Evolutionary conservation across 2,797 vertebrate genomes (phyloP), one percentile per base, ranked within the genome.

Genomic region (Galago senegalensis): DNA sequence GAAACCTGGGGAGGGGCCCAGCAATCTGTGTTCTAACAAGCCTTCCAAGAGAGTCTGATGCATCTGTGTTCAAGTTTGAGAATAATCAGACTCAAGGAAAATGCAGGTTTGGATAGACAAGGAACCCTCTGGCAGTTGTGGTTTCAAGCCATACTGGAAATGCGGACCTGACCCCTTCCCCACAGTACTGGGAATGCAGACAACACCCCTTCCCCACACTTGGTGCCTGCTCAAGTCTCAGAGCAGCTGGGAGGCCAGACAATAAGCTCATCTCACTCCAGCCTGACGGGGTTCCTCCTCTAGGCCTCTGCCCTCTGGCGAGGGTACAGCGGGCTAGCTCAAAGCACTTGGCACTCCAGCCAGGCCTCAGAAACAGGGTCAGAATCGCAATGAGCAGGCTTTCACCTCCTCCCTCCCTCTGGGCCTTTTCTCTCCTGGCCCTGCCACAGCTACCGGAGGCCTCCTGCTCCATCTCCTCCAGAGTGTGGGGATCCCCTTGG

Each of bases 131-230:
- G 27, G 53, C 65, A 63, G 9, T 58, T 21, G 2, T 6, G 25
- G 11, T 46, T 70, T 56, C 21, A 21, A 81, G 31, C 2, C 29
- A 70, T n/a, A 27, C 18, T 7, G 18, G 17, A 14, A 17, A 4
- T 31, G 23, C 1, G 16, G 80, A 46, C n/a, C 61, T 34, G 18
- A 6, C 23, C 23, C 27, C 58, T 29, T 14, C 56, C 83, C 58
- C 40, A 17, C 0, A 0, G 40, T n/a, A 27, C 18, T 7, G 18
- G 17, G 18, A 17, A 4, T 31, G 23, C 1, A 14, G 80, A 46
- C n/a, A 67, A 34, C 21, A 6, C 27, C 23, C 27, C 58, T 29
- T 18, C 56, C 83, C 58, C 40, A 17, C 0, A 0, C n/a, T 1
- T 58, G 46, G 81, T 2, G 13, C 49, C 77, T 37, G 9, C 14